phyloP scores from a whole-genome alignment of 2,888 invertebrate species.

The Euplexia lucipara region DNA sequence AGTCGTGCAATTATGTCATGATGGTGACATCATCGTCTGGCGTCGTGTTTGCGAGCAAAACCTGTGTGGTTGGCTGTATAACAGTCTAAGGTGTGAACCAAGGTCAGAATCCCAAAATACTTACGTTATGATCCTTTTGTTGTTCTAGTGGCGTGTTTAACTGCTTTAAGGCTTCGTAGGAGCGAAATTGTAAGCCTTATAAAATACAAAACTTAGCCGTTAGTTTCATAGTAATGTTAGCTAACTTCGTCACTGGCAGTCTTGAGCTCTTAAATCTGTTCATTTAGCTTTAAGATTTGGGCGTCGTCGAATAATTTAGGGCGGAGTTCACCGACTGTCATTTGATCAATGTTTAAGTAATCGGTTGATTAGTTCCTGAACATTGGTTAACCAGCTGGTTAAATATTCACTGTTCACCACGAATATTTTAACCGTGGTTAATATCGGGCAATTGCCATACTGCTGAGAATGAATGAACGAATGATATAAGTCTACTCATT shows the following conservation, averaged over 20 bases:
- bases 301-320: not conserved
- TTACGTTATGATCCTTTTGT: slow-evolving; percentile 19
- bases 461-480: too few relatives aligned
- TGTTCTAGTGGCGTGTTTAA: slow-evolving; percentile 17
- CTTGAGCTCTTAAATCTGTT: not conserved
- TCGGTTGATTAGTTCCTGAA: too few relatives aligned
- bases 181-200: not conserved
- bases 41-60: slow-evolving; percentile 48
- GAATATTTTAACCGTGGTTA: too few relatives aligned
- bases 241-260: not conserved
- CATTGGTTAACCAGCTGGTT: too few relatives aligned
- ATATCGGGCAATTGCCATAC: too few relatives aligned
- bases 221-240: not conserved
- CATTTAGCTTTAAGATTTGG: not conserved
- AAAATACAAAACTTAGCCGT: not conserved
- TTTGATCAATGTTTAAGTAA: too few relatives aligned
- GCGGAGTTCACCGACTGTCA: too few relatives aligned
- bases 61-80: slow-evolving; percentile 40
- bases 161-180: not conserved
- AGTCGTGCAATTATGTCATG: slow-evolving; percentile 63
- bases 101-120: slow-evolving; percentile 33
- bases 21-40: slow-evolving; percentile 62
- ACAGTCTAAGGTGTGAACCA: slow-evolving; percentile 48
- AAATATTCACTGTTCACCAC: too few relatives aligned
- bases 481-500: too few relatives aligned